Conservation (phyloP, 2,888 invertebrate species). For the Eumacrocentrus americanus region DNA sequence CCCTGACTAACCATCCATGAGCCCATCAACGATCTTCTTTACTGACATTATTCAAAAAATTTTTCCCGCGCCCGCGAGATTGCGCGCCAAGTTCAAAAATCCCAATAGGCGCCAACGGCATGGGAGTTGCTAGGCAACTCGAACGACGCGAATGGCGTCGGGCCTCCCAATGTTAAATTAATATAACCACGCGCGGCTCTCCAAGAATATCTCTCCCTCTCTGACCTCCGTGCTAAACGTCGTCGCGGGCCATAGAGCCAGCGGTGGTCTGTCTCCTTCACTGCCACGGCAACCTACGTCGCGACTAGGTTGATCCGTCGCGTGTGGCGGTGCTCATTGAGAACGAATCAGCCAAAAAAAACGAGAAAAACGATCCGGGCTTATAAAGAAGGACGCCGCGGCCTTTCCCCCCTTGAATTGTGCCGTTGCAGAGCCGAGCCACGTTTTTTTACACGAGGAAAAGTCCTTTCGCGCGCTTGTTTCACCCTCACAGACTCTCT, state of each 20-base stretch:
- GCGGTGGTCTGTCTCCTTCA: slow-evolving; percentile 34
- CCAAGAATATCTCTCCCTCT: slow-evolving; percentile 52
- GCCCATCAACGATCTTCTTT: too few relatives aligned
- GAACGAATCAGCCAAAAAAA: slow-evolving; percentile 1
- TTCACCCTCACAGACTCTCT: background rate
- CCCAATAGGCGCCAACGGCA: slow-evolving; percentile 1
- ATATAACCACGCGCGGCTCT: slow-evolving; percentile 46
- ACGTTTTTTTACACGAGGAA: background rate
- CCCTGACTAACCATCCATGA: too few relatives aligned
- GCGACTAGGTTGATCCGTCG: slow-evolving; percentile 39
- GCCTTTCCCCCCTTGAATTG: background rate
- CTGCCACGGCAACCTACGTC: slow-evolving; percentile 44
- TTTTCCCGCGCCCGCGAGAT: background rate
- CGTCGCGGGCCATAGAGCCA: slow-evolving; percentile 7
- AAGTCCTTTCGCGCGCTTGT: background rate
- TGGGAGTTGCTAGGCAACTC: slow-evolving; percentile 55
- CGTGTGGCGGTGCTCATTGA: slow-evolving; percentile 9
- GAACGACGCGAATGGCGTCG: slow-evolving; percentile 37
- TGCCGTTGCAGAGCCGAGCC: background rate
- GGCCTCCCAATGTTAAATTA: slow-evolving; percentile 52
- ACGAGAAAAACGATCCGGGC: background rate
- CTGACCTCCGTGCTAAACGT: slow-evolving; percentile 40
- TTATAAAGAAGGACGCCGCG: background rate
- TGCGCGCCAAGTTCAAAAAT: too few relatives aligned
- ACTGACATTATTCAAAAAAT: slow-evolving; percentile 1